These are phyloP conservation scores for Chrysolophus pictus DNA, from an alignment of 2,797 vertebrate genomes.

Conservation along the genomic window DNA sequence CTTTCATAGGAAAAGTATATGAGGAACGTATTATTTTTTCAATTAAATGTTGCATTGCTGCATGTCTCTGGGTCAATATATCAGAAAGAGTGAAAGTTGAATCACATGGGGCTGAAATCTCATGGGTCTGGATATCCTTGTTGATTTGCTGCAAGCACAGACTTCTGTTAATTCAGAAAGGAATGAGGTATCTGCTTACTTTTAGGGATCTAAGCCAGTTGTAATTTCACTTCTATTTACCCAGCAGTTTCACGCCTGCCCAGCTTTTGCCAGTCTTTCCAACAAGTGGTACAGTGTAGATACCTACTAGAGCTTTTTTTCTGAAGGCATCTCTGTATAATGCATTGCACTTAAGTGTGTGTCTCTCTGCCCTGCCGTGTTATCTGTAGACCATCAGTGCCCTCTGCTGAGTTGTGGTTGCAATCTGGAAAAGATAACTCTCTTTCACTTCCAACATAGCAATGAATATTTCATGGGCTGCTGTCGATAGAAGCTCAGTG, in stretches of 20 bases:
- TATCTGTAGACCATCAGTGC: constrained; percentile 70
- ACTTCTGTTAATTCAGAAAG: not conserved
- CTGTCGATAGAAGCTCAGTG: constrained; percentile 33
- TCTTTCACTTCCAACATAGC: constrained; percentile 12
- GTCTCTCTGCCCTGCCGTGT: constrained; percentile 21
- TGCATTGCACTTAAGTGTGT: not conserved
- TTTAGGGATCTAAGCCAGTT: not conserved
- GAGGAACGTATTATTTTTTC: not conserved
- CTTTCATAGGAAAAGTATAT: not conserved
- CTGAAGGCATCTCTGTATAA: not conserved
- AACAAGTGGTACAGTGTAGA: not conserved
- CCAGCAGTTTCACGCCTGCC: not conserved
- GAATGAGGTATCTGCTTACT: not conserved
- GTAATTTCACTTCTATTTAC: not conserved
- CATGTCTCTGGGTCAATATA: not conserved
- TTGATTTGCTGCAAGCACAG: not conserved
- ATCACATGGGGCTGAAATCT: not conserved
- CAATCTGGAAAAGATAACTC: constrained; percentile 27
- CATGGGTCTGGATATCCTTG: not conserved
- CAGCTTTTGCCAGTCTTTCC: constrained; percentile 11
- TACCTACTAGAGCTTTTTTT: not conserved
- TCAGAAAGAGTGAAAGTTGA: not conserved
- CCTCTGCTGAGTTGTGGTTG: constrained; percentile 68
- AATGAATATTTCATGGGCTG: constrained; percentile 43
- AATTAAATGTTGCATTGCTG: not conserved